phyloP scores from a whole-genome alignment of 2,113 vertebrate genomes.

The Varanus salvator region DNA sequence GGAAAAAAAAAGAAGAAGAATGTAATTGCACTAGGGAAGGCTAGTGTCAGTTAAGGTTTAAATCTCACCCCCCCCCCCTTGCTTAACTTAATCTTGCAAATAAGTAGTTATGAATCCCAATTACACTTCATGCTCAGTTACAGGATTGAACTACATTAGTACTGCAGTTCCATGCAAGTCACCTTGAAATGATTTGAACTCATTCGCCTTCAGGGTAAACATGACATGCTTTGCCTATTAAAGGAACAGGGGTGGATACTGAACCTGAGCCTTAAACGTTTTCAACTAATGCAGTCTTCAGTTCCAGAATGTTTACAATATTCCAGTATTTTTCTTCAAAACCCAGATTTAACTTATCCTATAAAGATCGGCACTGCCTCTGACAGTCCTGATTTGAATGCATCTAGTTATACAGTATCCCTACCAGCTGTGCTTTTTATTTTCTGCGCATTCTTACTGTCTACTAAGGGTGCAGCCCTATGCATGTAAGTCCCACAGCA shows the following conservation, averaged over 20 bases:
- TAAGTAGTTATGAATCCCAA: not conserved
- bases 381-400: not conserved
- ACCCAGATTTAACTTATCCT: not conserved
- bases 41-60: not conserved
- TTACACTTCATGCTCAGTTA: not conserved
- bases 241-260: constrained; percentile 16
- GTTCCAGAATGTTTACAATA: not conserved
- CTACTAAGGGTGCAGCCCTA: not conserved
- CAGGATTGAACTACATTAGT: constrained; percentile 22
- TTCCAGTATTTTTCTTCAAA: not conserved
- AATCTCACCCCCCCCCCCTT: constrained; percentile 7
- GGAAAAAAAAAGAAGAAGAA: not conserved
- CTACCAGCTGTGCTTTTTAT: not conserved
- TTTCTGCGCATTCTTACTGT: not conserved
- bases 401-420: constrained; percentile 24
- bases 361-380: constrained; percentile 23
- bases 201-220: constrained; percentile 7
- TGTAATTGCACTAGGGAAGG: not conserved
- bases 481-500: no score
- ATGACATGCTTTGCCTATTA: not conserved
- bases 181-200: constrained; percentile 16
- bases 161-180: constrained; percentile 6
- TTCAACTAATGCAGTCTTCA: not conserved
- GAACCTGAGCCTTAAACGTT: constrained; percentile 18
- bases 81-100: not conserved